These are phyloP conservation scores for Cheilosia soror DNA, from an alignment of 2,888 invertebrate species.

Conservation along the genomic window DNA sequence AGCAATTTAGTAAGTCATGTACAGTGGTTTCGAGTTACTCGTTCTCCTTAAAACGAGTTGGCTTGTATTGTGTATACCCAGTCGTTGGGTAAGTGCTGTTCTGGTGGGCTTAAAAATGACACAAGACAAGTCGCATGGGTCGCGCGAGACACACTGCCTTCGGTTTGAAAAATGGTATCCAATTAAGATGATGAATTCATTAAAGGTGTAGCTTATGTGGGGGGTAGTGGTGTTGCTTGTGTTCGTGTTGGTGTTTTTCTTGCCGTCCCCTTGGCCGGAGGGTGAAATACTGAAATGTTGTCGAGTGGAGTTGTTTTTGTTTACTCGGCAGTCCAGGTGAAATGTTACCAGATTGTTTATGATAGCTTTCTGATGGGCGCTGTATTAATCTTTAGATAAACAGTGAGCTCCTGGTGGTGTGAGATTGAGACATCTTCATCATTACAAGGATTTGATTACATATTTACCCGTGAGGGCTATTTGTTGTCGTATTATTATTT, in stretches of 20 bases:
- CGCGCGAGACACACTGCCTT: constrained; percentile 56
- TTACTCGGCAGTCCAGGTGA: constrained; percentile 62
- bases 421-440: background rate
- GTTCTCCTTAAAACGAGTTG: background rate
- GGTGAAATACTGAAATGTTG: constrained; percentile 2
- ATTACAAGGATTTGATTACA: too few relatives aligned
- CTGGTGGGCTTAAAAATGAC: constrained; percentile 58
- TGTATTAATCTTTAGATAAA: constrained; percentile 55
- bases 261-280: background rate
- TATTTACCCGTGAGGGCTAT: too few relatives aligned
- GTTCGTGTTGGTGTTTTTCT: background rate
- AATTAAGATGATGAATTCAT: constrained; percentile 78
- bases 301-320: constrained; percentile 45
- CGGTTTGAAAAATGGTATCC: constrained; percentile 78
- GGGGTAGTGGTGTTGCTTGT: background rate
- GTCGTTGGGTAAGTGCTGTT: constrained; percentile 54
- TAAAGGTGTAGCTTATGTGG: constrained; percentile 53
- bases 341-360: constrained; percentile 53
- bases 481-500: too few relatives aligned
- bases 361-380: constrained; percentile 66
- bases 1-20: constrained; percentile 72
- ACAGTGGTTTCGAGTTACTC: constrained; percentile 67
- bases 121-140: constrained; percentile 63
- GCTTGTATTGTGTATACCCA: constrained; percentile 9
- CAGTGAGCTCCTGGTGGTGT: constrained; percentile 14